Evolutionary conservation across 30 jellyfish, hydroid and myxozoan genomes (phyloP), one percentile per base, ranked within the genome.

Genomic region (Aurelia coerulea): DNA sequence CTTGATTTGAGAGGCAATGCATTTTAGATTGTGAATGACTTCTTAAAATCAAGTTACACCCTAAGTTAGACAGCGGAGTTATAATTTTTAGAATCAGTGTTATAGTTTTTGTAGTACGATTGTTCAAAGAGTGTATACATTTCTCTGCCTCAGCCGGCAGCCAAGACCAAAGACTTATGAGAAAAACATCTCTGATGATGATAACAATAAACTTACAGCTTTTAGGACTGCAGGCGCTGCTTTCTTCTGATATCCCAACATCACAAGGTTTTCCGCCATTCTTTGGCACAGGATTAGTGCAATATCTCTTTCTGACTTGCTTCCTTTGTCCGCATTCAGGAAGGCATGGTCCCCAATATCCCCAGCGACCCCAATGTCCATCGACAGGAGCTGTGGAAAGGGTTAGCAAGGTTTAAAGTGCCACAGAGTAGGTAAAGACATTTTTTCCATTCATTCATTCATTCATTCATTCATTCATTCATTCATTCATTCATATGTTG

Each of bases 291-390:
- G 95, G 94, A 62, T 85, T 73, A 33, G 5, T 65, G 95, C 95
- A 85, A 19, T 54, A 54, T 64, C 89, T 53, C 8, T 18, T 49
- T 67, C 95, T 51, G n/a, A 23, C 35, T 56, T 17, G 65, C 16
- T 81, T 74, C 51, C 95, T 78, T 54, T 76, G 62, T 54, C 95
- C 95, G 52, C 95, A 85, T 32, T 67, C 86, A 10, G 88, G 79
- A 7, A 34, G 32, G 70, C 95, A 85, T 23, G 39, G 78, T 8
- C 71, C 68, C 95, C 95, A 85, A 5, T 41, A 5, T 51, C 84
- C 64, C 95, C 95, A 85, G 17, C 89, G 76, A 42, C 95, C 88
- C 95, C 95, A 85, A 53, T 85, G 83, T 5, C 95, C 95, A 33
- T 85, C 68, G 0, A 75, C 72, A 1, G 95, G 95, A 16, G 89